Conservation (phyloP, 53 echinoderm and acorn worm genomes). For the Henricia sp. region DNA sequence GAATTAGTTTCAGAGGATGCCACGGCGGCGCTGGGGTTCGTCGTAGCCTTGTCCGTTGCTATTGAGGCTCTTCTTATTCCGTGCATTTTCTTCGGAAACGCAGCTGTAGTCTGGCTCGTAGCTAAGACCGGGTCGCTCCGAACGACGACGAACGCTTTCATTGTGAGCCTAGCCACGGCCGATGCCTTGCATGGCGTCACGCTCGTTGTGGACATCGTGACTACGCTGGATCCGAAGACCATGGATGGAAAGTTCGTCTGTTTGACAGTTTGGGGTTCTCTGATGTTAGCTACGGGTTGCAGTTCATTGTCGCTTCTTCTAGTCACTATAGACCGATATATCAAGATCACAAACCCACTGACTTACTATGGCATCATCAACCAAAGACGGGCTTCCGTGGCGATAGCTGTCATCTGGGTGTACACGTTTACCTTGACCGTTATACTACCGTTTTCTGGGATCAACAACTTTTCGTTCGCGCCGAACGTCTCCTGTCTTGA, state of each 20-base stretch:
- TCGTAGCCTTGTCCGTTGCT: background rate
- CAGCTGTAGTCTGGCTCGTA: constrained; percentile 28
- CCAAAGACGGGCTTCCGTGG: background rate
- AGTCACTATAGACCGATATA: constrained; percentile 64
- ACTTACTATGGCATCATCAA: constrained; percentile 26
- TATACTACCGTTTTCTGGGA: constrained; percentile 61
- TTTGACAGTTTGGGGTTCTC: constrained; percentile 59
- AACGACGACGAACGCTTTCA: background rate
- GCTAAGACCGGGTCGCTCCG: constrained; percentile 6
- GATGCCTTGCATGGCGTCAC: too few species aligned
- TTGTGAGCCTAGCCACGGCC: constrained; percentile 4
- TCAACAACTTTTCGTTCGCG: background rate
- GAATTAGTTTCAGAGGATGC: background rate
- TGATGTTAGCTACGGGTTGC: constrained; percentile 50
- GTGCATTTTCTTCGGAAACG: constrained; percentile 31
- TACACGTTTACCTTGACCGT: constrained; percentile 43
- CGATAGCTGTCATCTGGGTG: constrained; percentile 42
- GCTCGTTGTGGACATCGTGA: background rate
- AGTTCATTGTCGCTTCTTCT: constrained; percentile 60
- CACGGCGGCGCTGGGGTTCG: background rate
- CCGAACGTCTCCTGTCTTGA: constrained; percentile 58
- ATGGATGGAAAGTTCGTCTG: too few species aligned
- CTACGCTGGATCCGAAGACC: constrained; percentile 19
- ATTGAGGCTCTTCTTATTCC: constrained; percentile 26
- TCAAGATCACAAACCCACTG: constrained; percentile 58